Base-by-base conservation (phyloP, 2,888 invertebrate species). In the Neelides folsomi region DNA sequence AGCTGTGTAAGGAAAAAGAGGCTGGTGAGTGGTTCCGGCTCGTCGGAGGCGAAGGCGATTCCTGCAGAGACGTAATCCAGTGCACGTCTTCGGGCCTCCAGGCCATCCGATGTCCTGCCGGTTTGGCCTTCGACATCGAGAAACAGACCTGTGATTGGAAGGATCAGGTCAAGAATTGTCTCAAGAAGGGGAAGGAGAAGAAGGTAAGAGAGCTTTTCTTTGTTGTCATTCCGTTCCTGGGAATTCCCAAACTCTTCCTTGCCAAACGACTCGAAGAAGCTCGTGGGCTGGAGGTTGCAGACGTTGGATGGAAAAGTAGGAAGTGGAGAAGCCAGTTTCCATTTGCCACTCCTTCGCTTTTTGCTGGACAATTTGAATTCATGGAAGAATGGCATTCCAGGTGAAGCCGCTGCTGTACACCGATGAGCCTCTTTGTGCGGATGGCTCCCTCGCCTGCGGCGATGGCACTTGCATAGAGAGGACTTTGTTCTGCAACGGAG, bases 131-230 rank as follows among this genome's bases (percentile, higher is more conserved):
- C 73, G 90, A 92, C 71, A 88, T 90, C 68, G 90, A 90, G 70
- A 88, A 89, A 71, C 90, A 92, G 73, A 90, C 90, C 2, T 92
- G 90, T 68, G 89, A 90, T 70, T 92, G 90, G 90, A 90, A 86
- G 71, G 86, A 83, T 59, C 79, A 88, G 2, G 90, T 90, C n/a
- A 87, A 86, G 71, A 90, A 89, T 72, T 92, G 90, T 75, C 42
- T 46, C 34, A 62, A 62, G 52, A 63, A 63, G 41, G 54, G 52
- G 35, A 63, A 62, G 50, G 63, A 63, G 49, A 63, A 58, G 45
- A 61, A 60, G 54, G 52, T 52, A 50, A 36, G 40, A 27, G 18
- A n/a, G n/a, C n/a, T n/a, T n/a, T 27, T 27, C 27, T 27, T 27
- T 27, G 27, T 27, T 27, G 27, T 27, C 39, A n/a, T 39, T n/a